Conservation (phyloP, 2,888 invertebrate genomes). For the Tiliacea citrago region DNA sequence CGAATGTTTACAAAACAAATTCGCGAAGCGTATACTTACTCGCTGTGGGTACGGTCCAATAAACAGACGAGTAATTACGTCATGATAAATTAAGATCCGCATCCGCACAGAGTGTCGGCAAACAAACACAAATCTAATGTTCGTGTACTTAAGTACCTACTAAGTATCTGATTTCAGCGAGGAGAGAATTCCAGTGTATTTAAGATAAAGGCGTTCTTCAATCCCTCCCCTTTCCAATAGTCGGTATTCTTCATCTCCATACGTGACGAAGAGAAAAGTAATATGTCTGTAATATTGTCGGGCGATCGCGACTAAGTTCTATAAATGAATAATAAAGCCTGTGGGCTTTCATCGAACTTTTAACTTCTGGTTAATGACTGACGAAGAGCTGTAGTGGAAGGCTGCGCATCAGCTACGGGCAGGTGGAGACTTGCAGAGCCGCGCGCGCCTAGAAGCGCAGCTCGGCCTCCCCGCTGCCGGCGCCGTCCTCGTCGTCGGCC, state of each 20-base stretch:
- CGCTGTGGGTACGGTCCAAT: not conserved
- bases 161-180: no score
- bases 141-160: no score
- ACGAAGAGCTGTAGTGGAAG: constrained; percentile 2
- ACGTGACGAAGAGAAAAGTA: not conserved
- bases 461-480: constrained; percentile 92
- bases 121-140: no score
- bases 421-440: not conserved
- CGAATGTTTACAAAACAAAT: not conserved
- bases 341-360: constrained; percentile 6
- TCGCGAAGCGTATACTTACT: not conserved
- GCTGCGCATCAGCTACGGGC: not conserved
- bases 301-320: not conserved
- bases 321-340: not conserved
- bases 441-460: constrained; percentile 76
- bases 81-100: no score
- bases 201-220: no score
- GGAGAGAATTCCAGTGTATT: no score
- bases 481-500: constrained; percentile 94
- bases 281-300: not conserved
- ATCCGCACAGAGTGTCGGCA: no score
- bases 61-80: constrained; percentile 6
- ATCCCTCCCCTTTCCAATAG: no score
- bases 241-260: constrained; percentile 3
- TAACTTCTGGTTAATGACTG: not conserved